Base-by-base conservation (phyloP, 2,888 invertebrate species). In the Papilio gigon region DNA sequence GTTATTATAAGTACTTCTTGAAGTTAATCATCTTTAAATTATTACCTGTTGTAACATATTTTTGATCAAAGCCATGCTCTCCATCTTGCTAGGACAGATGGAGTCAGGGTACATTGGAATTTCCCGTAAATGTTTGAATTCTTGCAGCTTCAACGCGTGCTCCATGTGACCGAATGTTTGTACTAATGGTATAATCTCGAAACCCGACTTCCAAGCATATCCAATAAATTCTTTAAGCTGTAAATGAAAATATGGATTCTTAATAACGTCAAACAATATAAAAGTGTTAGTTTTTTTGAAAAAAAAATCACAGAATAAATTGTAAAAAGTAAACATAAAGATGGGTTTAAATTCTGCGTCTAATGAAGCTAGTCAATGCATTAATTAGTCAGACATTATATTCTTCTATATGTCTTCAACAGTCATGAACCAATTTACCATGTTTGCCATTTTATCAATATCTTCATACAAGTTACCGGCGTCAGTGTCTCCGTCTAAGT, bases 121-220 rank as follows among this genome's bases (percentile, higher is more conserved):
- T 86, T 97, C 97, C 73, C 97, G 87, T 63, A 96, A 88, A 67
- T 95, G 92, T 67, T 92, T 87, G 78, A 94, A 96, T 67, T 95
- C 90, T 35, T 94, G 84, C 27, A 95, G 89, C 80, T 97, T 97
- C 60, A 97, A 87, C 0, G 95, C 93, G 87, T 95, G 96, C 83
- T 97, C 97, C 87, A 97, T 87, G 81, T 97, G 97, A 0, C 97
- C 97, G 83, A 97, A 97, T 0, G 96, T 96, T 87, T 97, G 97
- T n/a, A 97, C 89, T 63, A 97, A 85, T 0, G 97, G 97, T 75
- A 97, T 96, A 0, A 97, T 89, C 71, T 94, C 93, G 1, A 97
- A 89, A 14, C 94, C 90, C 67, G 93, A 90, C 22, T 90, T 79
- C 33, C 84, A 82, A 0, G 96, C 96, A 30, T 42, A 40, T 0